Percentiles rank a stretch among this genome's conserved stretches.
Conservation (phyloP, 2,113 vertebrate species). For the Antennarius striatus region DNA sequence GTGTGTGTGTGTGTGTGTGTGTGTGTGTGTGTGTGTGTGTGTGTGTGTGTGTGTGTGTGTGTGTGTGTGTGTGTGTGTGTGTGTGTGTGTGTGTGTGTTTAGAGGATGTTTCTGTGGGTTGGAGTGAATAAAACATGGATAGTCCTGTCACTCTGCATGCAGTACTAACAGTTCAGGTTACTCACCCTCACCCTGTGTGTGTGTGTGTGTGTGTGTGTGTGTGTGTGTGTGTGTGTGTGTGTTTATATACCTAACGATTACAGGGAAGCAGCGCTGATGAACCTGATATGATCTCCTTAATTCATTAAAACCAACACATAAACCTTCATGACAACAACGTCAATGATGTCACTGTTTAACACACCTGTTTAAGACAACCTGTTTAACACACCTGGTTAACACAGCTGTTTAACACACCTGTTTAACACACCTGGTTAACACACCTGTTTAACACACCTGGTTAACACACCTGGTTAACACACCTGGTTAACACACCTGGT, state of each 20-base stretch:
- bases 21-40: neutral
- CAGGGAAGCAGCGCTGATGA: neutral
- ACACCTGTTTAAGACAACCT: too few relatives aligned
- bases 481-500: too few relatives aligned
- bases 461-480: too few relatives aligned
- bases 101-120: constrained; percentile 50
- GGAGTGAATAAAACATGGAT: constrained; percentile 64
- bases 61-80: constrained; percentile 12
- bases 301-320: too few relatives aligned
- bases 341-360: too few relatives aligned
- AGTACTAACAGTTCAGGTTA: constrained; percentile 47
- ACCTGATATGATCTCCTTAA: neutral
- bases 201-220: constrained; percentile 11
- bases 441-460: too few relatives aligned
- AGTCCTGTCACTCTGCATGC: constrained; percentile 51
- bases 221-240: neutral
- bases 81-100: constrained; percentile 13
- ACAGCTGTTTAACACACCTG: too few relatives aligned
- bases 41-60: constrained; percentile 15
- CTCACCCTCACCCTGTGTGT: constrained; percentile 10
- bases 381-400: too few relatives aligned
- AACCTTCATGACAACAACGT: too few relatives aligned
- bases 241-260: neutral
- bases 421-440: too few relatives aligned
- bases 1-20: neutral